Percentiles rank a stretch among this genome's conserved stretches.
Evolutionary conservation across 2,888 invertebrate genomes (phyloP).

Genomic region (Orthonevra nobilis): DNA sequence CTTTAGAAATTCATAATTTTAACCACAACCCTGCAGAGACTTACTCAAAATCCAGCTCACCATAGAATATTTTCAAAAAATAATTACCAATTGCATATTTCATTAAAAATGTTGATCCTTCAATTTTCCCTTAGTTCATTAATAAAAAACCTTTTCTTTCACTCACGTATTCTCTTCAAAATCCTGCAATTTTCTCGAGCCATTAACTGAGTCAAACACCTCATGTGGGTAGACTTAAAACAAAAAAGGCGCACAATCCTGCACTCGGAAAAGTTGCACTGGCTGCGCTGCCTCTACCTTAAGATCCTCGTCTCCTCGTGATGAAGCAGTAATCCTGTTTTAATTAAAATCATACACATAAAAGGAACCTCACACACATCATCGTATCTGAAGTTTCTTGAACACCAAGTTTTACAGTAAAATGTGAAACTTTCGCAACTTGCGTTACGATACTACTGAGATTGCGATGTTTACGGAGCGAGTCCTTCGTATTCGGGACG

Average conservation of each 20-base stretch:
- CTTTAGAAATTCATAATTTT: too few relatives aligned
- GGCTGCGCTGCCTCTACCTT: background rate
- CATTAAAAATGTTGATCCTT: too few relatives aligned
- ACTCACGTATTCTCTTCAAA: conserved; percentile 11
- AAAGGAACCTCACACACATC: background rate
- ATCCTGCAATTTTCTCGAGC: conserved; percentile 26
- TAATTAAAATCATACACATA: conserved; percentile 41
- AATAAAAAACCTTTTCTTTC: too few relatives aligned
- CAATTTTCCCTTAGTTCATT: too few relatives aligned
- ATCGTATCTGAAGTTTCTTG: conserved; percentile 27
- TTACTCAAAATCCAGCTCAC: too few relatives aligned
- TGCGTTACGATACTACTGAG: conserved; percentile 9
- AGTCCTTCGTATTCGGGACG: background rate
- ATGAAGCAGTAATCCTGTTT: conserved; percentile 37
- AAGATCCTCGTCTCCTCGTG: conserved; percentile 6
- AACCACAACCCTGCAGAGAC: too few relatives aligned
- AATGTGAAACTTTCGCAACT: conserved; percentile 28
- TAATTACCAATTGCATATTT: too few relatives aligned
- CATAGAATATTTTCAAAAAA: too few relatives aligned
- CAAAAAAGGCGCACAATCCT: conserved; percentile 25
- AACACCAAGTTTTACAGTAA: conserved; percentile 19
- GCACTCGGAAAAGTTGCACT: conserved; percentile 10
- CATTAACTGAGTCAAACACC: conserved; percentile 30
- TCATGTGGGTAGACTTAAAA: conserved; percentile 16
- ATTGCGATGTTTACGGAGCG: conserved; percentile 14